Evolutionary conservation across 2,888 invertebrate genomes (phyloP).

Genomic region (Meteorus cinctellus): DNA sequence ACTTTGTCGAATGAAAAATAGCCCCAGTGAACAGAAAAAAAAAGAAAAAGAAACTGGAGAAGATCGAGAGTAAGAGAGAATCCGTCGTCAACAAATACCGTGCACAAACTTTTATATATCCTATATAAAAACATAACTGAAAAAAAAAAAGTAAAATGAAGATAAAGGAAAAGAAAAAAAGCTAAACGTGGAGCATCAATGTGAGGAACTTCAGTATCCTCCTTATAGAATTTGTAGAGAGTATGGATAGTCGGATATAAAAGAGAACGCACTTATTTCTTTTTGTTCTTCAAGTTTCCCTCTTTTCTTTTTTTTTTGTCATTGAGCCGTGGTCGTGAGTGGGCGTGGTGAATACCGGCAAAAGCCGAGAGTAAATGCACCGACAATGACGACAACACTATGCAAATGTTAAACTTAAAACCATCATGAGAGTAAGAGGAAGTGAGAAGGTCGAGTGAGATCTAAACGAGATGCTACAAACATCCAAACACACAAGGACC

Average conservation of each 20-base stretch:
- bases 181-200: not conserved
- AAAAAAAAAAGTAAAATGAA: not conserved
- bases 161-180: not conserved
- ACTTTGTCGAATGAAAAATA: constrained; percentile 27
- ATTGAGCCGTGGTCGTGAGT: constrained; percentile 38
- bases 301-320: constrained; percentile 25
- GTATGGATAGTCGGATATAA: not conserved
- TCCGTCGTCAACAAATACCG: not conserved
- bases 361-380: constrained; percentile 37
- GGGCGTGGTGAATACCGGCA: constrained; percentile 40
- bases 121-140: not conserved
- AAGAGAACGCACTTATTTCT: constrained; percentile 15
- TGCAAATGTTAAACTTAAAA: constrained; percentile 21
- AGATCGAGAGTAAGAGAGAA: not conserved
- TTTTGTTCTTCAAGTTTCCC: not conserved
- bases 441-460: constrained; percentile 1
- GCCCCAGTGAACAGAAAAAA: constrained; percentile 11
- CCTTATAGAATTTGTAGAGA: constrained; percentile 2
- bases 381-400: constrained; percentile 15
- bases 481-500: constrained; percentile 25
- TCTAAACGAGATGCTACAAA: not conserved
- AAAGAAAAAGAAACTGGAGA: not conserved
- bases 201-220: not conserved
- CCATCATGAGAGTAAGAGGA: constrained; percentile 22
- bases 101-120: not conserved